A percentile compares a stretch with the other conserved stretches of the same genome.
These are phyloP conservation scores for Rhopalosiphum nymphaeae DNA, from an alignment of 2,888 invertebrate species.

Conservation along the genomic window DNA sequence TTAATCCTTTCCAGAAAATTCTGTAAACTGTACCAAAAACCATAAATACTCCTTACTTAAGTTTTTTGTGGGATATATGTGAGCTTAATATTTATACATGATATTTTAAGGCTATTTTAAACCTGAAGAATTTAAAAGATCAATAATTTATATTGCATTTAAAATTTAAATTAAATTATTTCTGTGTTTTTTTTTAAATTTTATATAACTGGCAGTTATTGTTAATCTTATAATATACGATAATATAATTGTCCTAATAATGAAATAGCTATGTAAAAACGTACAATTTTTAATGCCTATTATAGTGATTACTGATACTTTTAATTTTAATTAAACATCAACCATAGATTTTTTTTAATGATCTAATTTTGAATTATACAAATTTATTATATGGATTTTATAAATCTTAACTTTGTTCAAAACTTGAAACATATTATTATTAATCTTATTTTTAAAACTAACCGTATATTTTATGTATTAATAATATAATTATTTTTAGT, in stretches of 20 bases:
- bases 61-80: background rate
- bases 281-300: background rate
- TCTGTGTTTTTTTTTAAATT: background rate
- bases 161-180: background rate
- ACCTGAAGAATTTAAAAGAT: background rate
- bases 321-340: background rate
- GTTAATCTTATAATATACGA: background rate
- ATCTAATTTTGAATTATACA: background rate
- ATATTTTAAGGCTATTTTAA: background rate
- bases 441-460: background rate
- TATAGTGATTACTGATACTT: background rate
- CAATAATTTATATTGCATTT: background rate
- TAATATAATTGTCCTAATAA: background rate
- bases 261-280: background rate
- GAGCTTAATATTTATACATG: background rate
- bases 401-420: background rate
- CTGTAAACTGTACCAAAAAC: background rate
- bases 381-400: background rate
- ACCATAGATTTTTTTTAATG: background rate
- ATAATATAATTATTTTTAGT: background rate
- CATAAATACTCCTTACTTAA: background rate
- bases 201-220: background rate
- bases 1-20: background rate
- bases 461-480: background rate
- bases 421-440: background rate